phyloP scores from a whole-genome alignment of 1,140 invertebrate species.

The Heterodera schachtii region DNA sequence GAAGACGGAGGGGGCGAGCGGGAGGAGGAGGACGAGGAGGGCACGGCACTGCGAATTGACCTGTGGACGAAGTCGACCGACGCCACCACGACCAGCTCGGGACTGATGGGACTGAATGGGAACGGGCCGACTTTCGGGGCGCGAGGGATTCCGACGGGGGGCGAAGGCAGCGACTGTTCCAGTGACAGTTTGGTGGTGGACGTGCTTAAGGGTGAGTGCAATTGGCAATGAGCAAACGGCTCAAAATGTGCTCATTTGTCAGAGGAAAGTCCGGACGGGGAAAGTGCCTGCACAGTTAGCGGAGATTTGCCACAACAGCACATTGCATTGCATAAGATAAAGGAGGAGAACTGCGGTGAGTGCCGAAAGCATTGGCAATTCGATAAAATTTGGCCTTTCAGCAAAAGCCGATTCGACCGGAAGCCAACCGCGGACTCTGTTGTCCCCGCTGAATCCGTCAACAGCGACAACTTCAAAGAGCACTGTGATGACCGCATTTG shows the following conservation, averaged over 20 bases:
- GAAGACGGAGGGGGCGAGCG: neutral
- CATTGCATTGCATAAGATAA: neutral
- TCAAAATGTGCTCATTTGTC: neutral
- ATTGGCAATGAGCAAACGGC: too few species aligned
- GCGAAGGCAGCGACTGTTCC: constrained; percentile 15
- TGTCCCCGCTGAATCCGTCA: neutral
- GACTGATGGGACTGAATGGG: neutral
- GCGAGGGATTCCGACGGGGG: neutral
- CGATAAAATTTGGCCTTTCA: neutral
- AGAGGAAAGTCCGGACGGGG: neutral
- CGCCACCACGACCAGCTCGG: neutral
- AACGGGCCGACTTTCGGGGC: neutral
- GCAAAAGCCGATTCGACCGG: neutral
- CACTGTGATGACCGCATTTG: neutral
- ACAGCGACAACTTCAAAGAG: neutral
- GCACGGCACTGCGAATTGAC: neutral
- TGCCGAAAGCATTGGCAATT: neutral
- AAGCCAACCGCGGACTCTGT: neutral
- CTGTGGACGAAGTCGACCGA: neutral
- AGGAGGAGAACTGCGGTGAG: neutral
- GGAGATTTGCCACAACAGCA: neutral
- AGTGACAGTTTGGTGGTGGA: constrained; percentile 15
- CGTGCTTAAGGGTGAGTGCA: constrained; percentile 5
- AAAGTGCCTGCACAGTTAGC: neutral
- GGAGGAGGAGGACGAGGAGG: neutral